phyloP scores from a whole-genome alignment of 1,140 invertebrate genomes.

The Hesperophylax magnus region DNA sequence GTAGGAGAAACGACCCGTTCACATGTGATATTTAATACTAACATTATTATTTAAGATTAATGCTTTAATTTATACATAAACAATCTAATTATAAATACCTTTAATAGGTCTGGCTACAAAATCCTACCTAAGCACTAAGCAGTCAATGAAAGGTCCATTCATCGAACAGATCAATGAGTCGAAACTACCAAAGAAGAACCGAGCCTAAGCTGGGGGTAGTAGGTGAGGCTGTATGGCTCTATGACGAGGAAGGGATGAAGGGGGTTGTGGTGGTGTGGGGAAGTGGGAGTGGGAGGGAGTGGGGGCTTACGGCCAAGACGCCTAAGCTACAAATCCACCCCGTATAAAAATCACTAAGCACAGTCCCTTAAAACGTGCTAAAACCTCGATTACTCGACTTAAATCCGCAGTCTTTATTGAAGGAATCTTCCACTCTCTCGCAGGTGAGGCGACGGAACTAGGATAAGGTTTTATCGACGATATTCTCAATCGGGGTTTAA shows the following conservation, averaged over 20 bases:
- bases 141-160: not conserved
- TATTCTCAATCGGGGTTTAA: slow-evolving; percentile 23
- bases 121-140: too few species aligned
- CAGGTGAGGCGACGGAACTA: slow-evolving; percentile 29
- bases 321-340: slow-evolving; percentile 46
- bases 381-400: slow-evolving; percentile 55
- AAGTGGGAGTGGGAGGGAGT: not conserved
- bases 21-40: too few species aligned
- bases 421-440: slow-evolving; percentile 34
- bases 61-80: too few species aligned
- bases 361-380: slow-evolving; percentile 56
- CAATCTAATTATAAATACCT: too few species aligned
- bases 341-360: slow-evolving; percentile 57
- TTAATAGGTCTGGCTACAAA: too few species aligned
- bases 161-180: not conserved
- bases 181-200: slow-evolving; percentile 1
- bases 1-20: too few species aligned
- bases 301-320: slow-evolving; percentile 34
- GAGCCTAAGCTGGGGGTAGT: not conserved
- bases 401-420: slow-evolving; percentile 45
- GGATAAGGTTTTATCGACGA: slow-evolving; percentile 35
- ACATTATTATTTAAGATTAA: too few species aligned
- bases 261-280: not conserved
- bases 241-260: not conserved
- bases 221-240: too few species aligned